phyloP scores from a whole-genome alignment of 2,888 invertebrate genomes.

The Athalia cordata region DNA sequence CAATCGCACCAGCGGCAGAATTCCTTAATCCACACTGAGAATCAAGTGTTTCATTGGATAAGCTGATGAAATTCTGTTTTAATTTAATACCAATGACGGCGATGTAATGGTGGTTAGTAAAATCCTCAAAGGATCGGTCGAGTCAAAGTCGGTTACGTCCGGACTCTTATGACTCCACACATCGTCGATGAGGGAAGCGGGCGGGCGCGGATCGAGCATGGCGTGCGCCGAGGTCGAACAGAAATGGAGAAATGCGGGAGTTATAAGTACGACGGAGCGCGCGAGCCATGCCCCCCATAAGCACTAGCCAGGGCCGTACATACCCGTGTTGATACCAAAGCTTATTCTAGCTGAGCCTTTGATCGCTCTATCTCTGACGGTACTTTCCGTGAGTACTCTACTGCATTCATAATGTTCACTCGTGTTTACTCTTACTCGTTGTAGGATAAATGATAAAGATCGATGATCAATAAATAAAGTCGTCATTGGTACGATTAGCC shows the following conservation, averaged over 20 bases:
- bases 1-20: too few relatives aligned
- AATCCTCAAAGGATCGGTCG: neutral
- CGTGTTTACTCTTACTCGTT: too few relatives aligned
- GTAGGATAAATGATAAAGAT: too few relatives aligned
- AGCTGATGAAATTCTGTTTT: neutral
- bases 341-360: constrained; percentile 6
- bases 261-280: constrained; percentile 3
- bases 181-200: neutral
- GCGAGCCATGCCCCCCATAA: constrained; percentile 14
- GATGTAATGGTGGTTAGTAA: neutral
- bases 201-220: constrained; percentile 27
- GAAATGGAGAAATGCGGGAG: constrained; percentile 28
- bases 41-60: neutral
- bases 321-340: constrained; percentile 18
- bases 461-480: too few relatives aligned
- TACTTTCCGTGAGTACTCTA: too few relatives aligned
- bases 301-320: constrained; percentile 29
- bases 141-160: constrained; percentile 38
- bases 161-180: constrained; percentile 4
- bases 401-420: too few relatives aligned
- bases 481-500: too few relatives aligned
- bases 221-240: constrained; percentile 40
- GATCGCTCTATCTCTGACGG: neutral
- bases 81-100: neutral
- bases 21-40: neutral